Evolutionary conservation across 2,113 vertebrate species (phyloP), one percentile per base, ranked within the genome.

Genomic region (Mixornis gularis): DNA sequence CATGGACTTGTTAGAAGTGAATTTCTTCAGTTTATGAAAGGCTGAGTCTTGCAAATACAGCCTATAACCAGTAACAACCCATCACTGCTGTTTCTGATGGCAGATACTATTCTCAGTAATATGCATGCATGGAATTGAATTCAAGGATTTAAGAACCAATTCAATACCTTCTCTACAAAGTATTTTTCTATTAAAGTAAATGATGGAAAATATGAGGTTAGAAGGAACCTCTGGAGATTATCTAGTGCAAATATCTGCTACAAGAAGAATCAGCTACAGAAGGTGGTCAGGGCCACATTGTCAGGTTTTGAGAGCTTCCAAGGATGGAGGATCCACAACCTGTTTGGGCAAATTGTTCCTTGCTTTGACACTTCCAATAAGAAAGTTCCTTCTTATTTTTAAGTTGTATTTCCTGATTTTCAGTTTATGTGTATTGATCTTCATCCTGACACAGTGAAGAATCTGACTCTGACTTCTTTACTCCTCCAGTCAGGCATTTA

Each of bases 41-140:
- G 17, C 22, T 25, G 65, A 34, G 73, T 82, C 73, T 84, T 90
- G 73, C 63, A 79, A 66, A 85, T 62, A 16, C 16, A 66, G 27
- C 40, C n/a, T 46, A 34, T 59, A 83, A 70, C 59, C 19, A n/a
- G 10, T 30, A 73, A 52, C 55, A 81, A 25, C n/a, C 60, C 21
- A 55, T 81, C 21, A 29, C 9, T 58, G 55, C 43, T 69, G 44
- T 56, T 85, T 71, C 78, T 63, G 25, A 19, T 60, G 52, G 44
- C 66, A 82, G 46, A 14, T 82, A 32, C 13, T 79, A 32, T 72
- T 85, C 46, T 40, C 14, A 78, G 63, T 51, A 91, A 29, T 65
- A 55, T 1, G 0, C 0, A 0, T 63, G 17, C 30, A 43, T 44
- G 66, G 38, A 84, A 48, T 32, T 76, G 40, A 36, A 69, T 89